Evolutionary conservation across 2,888 invertebrate genomes (phyloP), one percentile per base, ranked within the genome.

Genomic region (Rhagonycha fulva): DNA sequence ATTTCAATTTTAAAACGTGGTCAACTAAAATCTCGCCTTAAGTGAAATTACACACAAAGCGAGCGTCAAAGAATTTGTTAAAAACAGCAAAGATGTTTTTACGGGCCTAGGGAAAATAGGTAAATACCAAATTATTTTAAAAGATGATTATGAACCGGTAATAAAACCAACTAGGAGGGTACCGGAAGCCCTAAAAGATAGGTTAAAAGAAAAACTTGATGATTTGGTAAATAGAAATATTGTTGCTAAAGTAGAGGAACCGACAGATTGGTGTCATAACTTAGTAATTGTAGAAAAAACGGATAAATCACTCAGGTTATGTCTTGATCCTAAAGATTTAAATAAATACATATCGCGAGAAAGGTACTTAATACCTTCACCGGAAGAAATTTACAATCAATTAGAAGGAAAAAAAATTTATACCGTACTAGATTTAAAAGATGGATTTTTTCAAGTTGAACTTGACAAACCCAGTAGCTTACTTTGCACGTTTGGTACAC

Each of bases 201-300:
- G n/a, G 24, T 62, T 63, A 23, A 63, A 63, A 63, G 19, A 63
- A 11, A 63, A n/a, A n/a, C 19, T 63, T 11, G 14, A 63, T 63
- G 19, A 63, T 23, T 63, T 63, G 63, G 63, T 2, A 14, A 63
- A 63, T 14, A 63, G 63, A 7, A 11, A 23, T 14, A 23, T 63
- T 23, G n/a, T 63, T 14, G 11, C 19, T 14, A 63, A 63, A 14
- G 75, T 79, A 10, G 73, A 76, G 66, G 75, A 80, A 72, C 80
- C 80, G 14, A 78, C 76, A 32, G 73, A 77, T 14, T 79, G 80
- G 79, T 78, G 78, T 4, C 79, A 79, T 74, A 70, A 32, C 24
- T 47, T 80, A 11, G 68, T 78, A 24, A 75, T 80, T n/a, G 74
- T 76, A 10, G 78, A 79, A 74, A 79, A 80, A 75, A 63, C 71